phyloP scores from a whole-genome alignment of 2,797 vertebrate species.

The Dicrostonyx torquatus region DNA sequence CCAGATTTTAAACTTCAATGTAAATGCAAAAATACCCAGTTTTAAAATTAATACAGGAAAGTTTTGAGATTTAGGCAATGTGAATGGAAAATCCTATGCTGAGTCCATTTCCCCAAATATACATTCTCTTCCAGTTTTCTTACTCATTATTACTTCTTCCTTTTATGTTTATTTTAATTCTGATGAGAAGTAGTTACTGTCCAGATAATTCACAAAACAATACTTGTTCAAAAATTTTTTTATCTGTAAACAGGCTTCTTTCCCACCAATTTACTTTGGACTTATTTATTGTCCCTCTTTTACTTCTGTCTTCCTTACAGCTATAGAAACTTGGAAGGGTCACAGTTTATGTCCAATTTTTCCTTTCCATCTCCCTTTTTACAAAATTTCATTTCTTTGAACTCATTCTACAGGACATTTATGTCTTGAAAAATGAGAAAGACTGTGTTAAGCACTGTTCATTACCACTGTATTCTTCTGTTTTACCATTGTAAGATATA shows the following conservation, averaged over 20 bases:
- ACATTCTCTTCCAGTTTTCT: not conserved
- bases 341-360: slow-evolving; percentile 49
- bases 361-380: slow-evolving; percentile 31
- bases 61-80: not conserved
- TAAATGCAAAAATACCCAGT: not conserved
- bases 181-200: not conserved
- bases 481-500: slow-evolving; percentile 72
- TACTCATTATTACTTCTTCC: not conserved
- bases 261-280: not conserved
- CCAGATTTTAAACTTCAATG: slow-evolving; percentile 16
- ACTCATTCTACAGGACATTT: slow-evolving; percentile 71
- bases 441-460: slow-evolving; percentile 71
- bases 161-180: slow-evolving; percentile 26
- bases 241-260: not conserved
- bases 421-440: slow-evolving; percentile 67
- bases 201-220: not conserved
- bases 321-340: slow-evolving; percentile 26
- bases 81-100: not conserved
- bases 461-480: slow-evolving; percentile 79
- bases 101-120: not conserved
- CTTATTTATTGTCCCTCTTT: slow-evolving; percentile 5
- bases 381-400: slow-evolving; percentile 72
- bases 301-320: slow-evolving; percentile 2
- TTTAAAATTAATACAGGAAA: not conserved
- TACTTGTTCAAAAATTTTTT: slow-evolving; percentile 19